These are phyloP conservation scores for Carassius gibelio DNA, from an alignment of 2,113 vertebrate species.

Conservation along the genomic window DNA sequence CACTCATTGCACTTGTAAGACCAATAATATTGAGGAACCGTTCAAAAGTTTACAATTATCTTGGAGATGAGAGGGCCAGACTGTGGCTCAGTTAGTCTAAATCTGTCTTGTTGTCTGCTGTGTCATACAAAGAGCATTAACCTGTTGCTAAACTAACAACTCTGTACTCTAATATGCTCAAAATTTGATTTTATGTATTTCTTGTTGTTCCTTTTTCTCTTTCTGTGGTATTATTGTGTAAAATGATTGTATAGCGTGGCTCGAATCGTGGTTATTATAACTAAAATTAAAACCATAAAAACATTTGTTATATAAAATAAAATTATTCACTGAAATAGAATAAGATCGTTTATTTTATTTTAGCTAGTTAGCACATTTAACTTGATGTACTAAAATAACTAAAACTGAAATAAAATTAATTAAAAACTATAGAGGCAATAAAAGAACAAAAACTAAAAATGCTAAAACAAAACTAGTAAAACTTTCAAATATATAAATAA, in stretches of 20 bases:
- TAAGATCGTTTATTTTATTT: no score
- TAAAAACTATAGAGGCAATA: no score
- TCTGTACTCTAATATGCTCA: not conserved
- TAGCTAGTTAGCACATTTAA: no score
- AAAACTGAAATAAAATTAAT: no score
- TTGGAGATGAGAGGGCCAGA: not conserved
- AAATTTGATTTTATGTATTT: not conserved
- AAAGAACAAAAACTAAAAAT: no score
- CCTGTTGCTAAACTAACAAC: slow-evolving; percentile 43
- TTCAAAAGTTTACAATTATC: slow-evolving; percentile 36
- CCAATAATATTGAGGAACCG: not conserved
- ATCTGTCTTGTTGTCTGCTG: not conserved
- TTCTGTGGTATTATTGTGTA: not conserved
- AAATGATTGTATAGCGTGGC: not conserved
- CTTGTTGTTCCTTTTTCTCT: not conserved
- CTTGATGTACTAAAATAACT: no score
- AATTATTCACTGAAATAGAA: no score
- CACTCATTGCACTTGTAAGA: slow-evolving; percentile 5
- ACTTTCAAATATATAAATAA: no score
- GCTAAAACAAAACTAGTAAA: no score
- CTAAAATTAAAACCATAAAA: no score
- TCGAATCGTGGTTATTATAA: not conserved
- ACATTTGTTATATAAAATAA: no score
- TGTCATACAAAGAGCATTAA: not conserved
- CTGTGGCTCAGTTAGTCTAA: not conserved